phyloP scores from a whole-genome alignment of 2,888 invertebrate genomes.

The Alentia gelatinosa region DNA sequence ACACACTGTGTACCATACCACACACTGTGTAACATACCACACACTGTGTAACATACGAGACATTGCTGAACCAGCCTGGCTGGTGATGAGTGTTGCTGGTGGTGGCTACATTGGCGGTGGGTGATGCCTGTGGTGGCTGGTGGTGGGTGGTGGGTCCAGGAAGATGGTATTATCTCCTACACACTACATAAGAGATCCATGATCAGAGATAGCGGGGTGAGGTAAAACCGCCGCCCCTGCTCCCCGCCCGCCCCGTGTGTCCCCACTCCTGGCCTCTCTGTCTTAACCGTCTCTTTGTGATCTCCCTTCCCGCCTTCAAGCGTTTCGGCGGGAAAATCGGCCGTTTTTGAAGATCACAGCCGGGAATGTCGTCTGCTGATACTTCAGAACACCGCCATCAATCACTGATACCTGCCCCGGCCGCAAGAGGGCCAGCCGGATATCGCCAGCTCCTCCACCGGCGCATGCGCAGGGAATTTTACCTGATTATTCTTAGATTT shows the following conservation, averaged over 20 bases:
- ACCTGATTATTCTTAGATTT: neutral
- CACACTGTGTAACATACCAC: too few species aligned
- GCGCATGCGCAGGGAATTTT: neutral
- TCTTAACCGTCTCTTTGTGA: neutral
- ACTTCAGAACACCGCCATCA: neutral
- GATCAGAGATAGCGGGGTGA: neutral
- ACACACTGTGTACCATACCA: too few species aligned
- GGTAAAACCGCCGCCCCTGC: neutral
- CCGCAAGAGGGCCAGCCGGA: slow-evolving; percentile 1
- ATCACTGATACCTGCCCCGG: neutral
- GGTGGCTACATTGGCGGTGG: too few species aligned
- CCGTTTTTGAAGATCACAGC: neutral
- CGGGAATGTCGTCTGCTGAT: neutral
- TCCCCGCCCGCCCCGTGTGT: neutral
- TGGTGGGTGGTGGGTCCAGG: too few species aligned
- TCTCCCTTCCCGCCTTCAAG: neutral
- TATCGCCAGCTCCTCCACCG: too few species aligned
- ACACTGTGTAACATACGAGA: too few species aligned
- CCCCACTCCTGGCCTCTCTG: neutral
- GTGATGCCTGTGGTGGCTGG: too few species aligned
- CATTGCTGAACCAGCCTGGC: too few species aligned
- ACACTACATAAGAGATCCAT: neutral
- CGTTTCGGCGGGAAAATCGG: neutral
- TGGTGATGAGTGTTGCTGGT: too few species aligned
- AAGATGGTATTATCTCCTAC: too few species aligned